Conservation (phyloP, 2,888 invertebrate genomes). For the Blastobasis lacticolella region DNA sequence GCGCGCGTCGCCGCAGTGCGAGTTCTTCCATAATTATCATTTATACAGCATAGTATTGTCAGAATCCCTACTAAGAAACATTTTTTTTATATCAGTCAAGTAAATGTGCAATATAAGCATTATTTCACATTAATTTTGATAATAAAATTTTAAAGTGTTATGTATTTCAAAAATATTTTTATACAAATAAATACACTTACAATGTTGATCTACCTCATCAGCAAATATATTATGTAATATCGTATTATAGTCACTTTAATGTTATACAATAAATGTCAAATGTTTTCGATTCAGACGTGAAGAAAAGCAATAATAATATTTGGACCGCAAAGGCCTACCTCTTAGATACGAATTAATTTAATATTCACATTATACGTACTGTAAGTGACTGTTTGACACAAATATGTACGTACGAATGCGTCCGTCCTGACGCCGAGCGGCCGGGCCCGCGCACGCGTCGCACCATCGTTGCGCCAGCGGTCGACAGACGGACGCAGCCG, state of each 20-base stretch:
- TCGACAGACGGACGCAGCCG: neutral
- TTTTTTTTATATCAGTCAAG: constrained; percentile 15
- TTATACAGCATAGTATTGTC: too few species aligned
- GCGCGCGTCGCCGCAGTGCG: constrained; percentile 19
- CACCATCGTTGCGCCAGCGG: neutral
- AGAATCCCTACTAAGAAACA: too few species aligned
- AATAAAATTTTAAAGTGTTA: constrained; percentile 71
- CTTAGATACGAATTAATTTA: constrained; percentile 20
- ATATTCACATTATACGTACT: constrained; percentile 1
- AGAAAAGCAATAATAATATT: constrained; percentile 20
- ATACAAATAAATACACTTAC: constrained; percentile 62
- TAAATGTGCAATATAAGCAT: constrained; percentile 62
- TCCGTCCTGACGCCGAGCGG: neutral
- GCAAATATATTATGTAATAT: constrained; percentile 24
- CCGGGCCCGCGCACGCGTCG: neutral
- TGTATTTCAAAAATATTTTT: constrained; percentile 73
- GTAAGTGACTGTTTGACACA: constrained; percentile 1
- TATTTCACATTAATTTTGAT: constrained; percentile 65
- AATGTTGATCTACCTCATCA: constrained; percentile 67
- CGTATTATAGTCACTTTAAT: constrained; percentile 8
- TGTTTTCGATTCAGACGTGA: constrained; percentile 13
- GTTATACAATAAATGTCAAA: constrained; percentile 18
- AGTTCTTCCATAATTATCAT: too few species aligned
- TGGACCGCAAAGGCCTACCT: constrained; percentile 50
- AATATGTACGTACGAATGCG: neutral